Evolutionary conservation across 1,140 invertebrate species (phyloP), one percentile per base, ranked within the genome.

Genomic region (Cydia pomonella): DNA sequence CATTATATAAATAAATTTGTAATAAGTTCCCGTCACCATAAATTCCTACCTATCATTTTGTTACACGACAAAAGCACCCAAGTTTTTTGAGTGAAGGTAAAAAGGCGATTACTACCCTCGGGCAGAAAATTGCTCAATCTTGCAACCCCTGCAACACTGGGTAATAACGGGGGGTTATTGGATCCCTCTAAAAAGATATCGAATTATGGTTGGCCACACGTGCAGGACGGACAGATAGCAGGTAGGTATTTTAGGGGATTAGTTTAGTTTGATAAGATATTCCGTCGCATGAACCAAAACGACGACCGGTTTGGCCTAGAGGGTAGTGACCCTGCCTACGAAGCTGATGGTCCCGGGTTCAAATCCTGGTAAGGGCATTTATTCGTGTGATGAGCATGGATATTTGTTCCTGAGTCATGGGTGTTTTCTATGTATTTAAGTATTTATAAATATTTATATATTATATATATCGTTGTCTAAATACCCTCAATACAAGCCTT

Each of bases 161-260:
- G 25, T 38, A 69, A 69, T 69, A 69, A 38, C 64, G 4, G 21
- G 13, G 41, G 27, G n/a, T 69, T 69, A 69, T 69, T 69, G 64
- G 64, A 69, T 29, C 64, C 64, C 27, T 69, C 64, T 69, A 69
- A 69, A 69, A 69, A 69, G 64, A 69, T 69, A 69, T 38, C 64
- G 29, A 41, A 33, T 69, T 69, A 66, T 33, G 63, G 25, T n/a
- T 25, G 13, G 62, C 25, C 27, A 69, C 64, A 66, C 63, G 27
- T 66, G 63, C 63, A 29, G n/a, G n/a, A n/a, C n/a, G n/a, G n/a
- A n/a, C n/a, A n/a, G n/a, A n/a, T n/a, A n/a, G n/a, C n/a, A 27
- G 16, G n/a, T 59, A 23, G 53, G 1, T 59, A 21, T 9, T 59
- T 63, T 21, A 62, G 5, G 53, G 16, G 13, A 3, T 13, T 27